These are phyloP conservation scores for Polymixis flavicincta DNA, from an alignment of 2,888 invertebrate species.

Conservation along the genomic window DNA sequence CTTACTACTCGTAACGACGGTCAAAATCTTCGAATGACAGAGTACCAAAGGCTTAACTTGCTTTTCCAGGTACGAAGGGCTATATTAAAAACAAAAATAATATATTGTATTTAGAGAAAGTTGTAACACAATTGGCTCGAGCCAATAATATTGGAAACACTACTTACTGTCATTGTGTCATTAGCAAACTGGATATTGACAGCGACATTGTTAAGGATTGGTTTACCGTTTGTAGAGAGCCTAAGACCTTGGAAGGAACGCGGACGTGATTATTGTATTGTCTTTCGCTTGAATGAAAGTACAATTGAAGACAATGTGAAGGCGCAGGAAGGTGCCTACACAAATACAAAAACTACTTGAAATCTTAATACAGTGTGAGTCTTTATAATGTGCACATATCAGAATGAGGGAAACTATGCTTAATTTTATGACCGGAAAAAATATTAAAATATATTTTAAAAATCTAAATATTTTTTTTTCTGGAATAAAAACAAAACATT, in stretches of 20 bases:
- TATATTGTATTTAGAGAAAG: slow-evolving; percentile 22
- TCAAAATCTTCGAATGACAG: neutral
- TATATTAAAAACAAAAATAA: neutral
- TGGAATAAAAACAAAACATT: no score
- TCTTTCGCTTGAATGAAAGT: slow-evolving; percentile 25
- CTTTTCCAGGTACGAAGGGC: neutral
- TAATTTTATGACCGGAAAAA: no score
- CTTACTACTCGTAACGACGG: neutral
- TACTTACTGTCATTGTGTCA: slow-evolving; percentile 9
- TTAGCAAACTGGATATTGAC: neutral
- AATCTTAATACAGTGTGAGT: no score
- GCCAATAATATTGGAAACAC: slow-evolving; percentile 4
- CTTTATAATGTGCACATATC: no score
- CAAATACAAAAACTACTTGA: neutral
- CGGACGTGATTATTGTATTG: slow-evolving; percentile 7
- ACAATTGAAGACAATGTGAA: neutral
- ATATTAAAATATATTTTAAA: no score
- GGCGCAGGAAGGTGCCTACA: no score
- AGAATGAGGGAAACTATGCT: no score
- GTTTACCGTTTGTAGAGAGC: slow-evolving; percentile 5
- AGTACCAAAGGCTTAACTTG: no score
- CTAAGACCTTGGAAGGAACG: neutral
- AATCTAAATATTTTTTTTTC: no score
- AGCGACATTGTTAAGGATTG: slow-evolving; percentile 11
- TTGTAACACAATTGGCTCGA: slow-evolving; percentile 15